phyloP scores from a whole-genome alignment of 2,797 vertebrate species.

The Acanthornis magna region DNA sequence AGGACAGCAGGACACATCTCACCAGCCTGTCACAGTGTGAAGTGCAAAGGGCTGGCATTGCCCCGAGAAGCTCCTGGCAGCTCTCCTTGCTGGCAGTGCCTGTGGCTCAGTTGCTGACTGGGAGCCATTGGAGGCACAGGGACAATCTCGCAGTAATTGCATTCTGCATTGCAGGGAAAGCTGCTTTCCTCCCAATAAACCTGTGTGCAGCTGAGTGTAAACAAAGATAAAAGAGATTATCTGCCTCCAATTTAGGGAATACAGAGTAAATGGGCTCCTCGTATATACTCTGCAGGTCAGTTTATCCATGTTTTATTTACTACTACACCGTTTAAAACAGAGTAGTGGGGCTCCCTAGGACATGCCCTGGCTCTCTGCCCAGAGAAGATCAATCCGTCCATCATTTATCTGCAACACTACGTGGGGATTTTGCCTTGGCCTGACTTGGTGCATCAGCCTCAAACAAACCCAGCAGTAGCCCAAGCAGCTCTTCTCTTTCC shows the following conservation, averaged over 20 bases:
- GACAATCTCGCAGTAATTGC: neutral
- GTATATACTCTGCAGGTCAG: neutral
- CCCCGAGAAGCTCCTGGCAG: neutral
- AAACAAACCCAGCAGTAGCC: neutral
- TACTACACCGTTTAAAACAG: neutral
- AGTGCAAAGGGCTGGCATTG: fast-evolving
- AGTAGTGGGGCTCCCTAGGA: neutral
- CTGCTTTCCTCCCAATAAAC: constrained; percentile 13
- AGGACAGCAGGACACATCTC: neutral
- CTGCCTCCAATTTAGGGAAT: neutral
- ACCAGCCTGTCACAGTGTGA: neutral
- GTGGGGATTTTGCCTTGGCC: neutral
- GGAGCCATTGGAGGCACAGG: neutral
- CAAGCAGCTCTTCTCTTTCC: neutral
- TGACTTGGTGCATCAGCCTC: neutral
- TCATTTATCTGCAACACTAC: neutral
- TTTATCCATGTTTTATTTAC: neutral
- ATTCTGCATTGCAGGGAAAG: neutral
- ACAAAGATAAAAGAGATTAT: constrained; percentile 26
- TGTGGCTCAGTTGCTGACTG: neutral
- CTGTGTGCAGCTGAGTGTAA: neutral
- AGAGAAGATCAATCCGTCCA: neutral
- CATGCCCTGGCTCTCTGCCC: neutral
- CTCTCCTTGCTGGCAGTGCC: neutral
- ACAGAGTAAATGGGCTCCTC: neutral